These are phyloP conservation scores for Anisognathus igniventris DNA, from an alignment of 2,797 vertebrate species.

Conservation along the genomic window DNA sequence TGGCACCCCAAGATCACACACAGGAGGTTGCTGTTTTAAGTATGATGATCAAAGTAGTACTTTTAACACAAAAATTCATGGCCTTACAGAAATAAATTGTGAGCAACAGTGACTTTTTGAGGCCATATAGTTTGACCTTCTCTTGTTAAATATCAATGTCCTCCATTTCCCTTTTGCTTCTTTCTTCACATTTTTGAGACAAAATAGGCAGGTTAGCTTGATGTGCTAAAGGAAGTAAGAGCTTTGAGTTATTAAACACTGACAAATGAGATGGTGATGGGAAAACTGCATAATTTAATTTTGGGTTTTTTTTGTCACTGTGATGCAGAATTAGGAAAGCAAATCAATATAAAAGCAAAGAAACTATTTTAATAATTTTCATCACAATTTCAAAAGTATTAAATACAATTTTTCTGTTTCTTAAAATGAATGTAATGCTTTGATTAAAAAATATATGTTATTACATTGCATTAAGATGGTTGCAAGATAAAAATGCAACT, in stretches of 20 bases:
- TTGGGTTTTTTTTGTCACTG: neutral
- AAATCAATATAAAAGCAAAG: neutral
- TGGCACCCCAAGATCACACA: neutral
- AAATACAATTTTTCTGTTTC: neutral
- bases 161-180: neutral
- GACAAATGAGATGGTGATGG: neutral
- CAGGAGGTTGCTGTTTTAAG: neutral
- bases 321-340: neutral
- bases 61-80: neutral
- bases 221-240: neutral
- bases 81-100: neutral
- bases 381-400: neutral
- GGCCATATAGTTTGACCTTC: neutral
- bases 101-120: neutral
- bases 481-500: neutral
- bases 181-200: neutral
- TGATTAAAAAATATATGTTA: neutral
- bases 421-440: neutral
- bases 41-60: neutral
- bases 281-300: neutral
- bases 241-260: neutral
- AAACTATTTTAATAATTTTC: neutral
- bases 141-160: neutral
- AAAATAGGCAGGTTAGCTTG: neutral
- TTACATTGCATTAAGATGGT: neutral